phyloP scores from a whole-genome alignment of 2,113 vertebrate species.

The Nothobranchius kuhntae region DNA sequence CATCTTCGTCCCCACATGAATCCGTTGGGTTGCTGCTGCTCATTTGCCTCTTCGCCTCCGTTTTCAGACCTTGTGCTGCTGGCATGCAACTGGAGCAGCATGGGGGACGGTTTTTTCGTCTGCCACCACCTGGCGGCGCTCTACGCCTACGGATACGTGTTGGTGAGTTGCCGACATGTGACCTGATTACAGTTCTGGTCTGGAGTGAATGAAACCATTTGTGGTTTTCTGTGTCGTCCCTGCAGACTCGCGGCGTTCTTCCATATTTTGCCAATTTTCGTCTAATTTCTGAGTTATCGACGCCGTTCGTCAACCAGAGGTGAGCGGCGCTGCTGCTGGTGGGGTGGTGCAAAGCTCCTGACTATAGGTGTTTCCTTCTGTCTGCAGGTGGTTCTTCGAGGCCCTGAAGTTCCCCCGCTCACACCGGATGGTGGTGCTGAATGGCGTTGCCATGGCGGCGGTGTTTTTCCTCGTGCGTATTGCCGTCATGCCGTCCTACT shows the following conservation, averaged over 20 bases:
- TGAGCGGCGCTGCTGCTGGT: conserved; percentile 32
- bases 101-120: conserved; percentile 83
- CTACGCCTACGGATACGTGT: conserved; percentile 83
- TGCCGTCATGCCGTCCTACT: conserved; percentile 84
- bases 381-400: conserved; percentile 82
- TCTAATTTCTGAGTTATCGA: conserved; percentile 84
- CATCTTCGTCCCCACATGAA: no score
- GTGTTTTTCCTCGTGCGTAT: conserved; percentile 84
- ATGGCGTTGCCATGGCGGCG: conserved; percentile 77
- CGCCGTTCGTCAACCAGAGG: conserved; percentile 85
- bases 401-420: conserved; percentile 76
- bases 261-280: conserved; percentile 84
- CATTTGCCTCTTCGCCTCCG: background rate
- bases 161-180: conserved; percentile 72
- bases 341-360: background rate
- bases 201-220: background rate
- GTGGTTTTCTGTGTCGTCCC: conserved; percentile 11
- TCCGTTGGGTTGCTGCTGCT: no score
- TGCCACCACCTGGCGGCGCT: conserved; percentile 86
- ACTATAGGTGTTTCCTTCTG: conserved; percentile 1
- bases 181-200: background rate
- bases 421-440: conserved; percentile 74
- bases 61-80: conserved; percentile 80
- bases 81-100: conserved; percentile 82
- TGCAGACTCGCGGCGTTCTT: conserved; percentile 79